Percentiles rank a stretch among this genome's conserved stretches.
Conservation (phyloP, 2,113 vertebrate species). For the Poeciliopsis prolifica region DNA sequence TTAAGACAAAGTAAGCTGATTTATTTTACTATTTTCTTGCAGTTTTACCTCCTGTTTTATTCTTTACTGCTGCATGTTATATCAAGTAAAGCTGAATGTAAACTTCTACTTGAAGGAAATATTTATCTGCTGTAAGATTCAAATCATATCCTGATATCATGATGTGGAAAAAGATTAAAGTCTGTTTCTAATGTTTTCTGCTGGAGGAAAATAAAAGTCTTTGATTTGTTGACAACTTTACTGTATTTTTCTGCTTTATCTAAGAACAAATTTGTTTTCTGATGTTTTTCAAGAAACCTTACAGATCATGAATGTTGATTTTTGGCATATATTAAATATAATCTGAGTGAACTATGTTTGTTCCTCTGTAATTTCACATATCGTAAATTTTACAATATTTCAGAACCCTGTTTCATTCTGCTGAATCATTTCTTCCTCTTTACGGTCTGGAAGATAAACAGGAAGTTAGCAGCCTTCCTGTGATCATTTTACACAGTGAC, state of each 20-base stretch:
- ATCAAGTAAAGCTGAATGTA: slow-evolving; percentile 30
- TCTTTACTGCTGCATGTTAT: neutral
- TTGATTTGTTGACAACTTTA: slow-evolving; percentile 10
- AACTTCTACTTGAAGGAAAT: slow-evolving; percentile 50
- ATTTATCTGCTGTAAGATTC: slow-evolving; percentile 33
- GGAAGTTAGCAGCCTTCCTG: too few species aligned
- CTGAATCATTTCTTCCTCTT: neutral
- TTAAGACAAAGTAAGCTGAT: neutral
- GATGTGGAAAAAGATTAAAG: neutral
- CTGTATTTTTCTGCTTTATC: neutral
- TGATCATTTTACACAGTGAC: too few species aligned
- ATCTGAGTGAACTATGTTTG: too few species aligned
- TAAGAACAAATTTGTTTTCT: neutral
- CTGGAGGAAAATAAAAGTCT: slow-evolving; percentile 46
- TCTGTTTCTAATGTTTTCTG: slow-evolving; percentile 37
- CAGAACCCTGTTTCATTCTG: neutral
- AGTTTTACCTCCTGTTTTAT: neutral
- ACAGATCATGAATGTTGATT: too few species aligned
- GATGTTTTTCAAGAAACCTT: neutral
- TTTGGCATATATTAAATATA: too few species aligned
- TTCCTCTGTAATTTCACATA: too few species aligned
- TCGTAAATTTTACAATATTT: neutral
- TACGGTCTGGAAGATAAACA: too few species aligned
- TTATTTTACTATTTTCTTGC: neutral
- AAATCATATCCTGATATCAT: slow-evolving; percentile 11